Evolutionary conservation across 2,797 vertebrate genomes (phyloP), one percentile per base, ranked within the genome.

Genomic region (Carapus acus): DNA sequence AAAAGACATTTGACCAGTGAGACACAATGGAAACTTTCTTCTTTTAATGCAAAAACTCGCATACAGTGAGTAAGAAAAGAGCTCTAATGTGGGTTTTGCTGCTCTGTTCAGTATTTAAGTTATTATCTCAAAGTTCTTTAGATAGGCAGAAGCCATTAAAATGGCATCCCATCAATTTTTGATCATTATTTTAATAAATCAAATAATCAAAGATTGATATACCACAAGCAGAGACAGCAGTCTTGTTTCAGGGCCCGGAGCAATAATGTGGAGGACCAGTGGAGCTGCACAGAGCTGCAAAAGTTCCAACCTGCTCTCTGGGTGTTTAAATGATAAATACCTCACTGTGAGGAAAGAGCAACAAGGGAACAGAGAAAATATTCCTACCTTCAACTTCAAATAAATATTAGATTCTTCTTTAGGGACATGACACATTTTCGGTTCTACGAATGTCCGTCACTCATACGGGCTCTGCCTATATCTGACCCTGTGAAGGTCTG

Each of bases 281-380:
- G n/a, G n/a, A n/a, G n/a, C n/a, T n/a, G n/a, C n/a, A n/a, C n/a
- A n/a, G n/a, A n/a, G n/a, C n/a, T n/a, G n/a, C n/a, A n/a, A n/a
- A n/a, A n/a, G n/a, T n/a, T n/a, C n/a, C n/a, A n/a, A n/a, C n/a
- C n/a, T n/a, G n/a, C n/a, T n/a, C n/a, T 75, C 81, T 84, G 75
- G 34, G 33, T 73, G 68, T 82, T 69, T 76, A 80, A 71, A 82
- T 80, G 74, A 83, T 84, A 86, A 83, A 80, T 81, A 78, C 86
- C 87, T 89, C 87, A 89, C 76, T 89, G 83, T 89, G 87, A 89
- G 87, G 89, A 82, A 88, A 83, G 48, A 83, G 69, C 52, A 76
- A 73, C 78, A 87, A 84, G 82, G 76, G 37, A 78, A 57, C 58
- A 80, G 69, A 83, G 78, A 73, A 82, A 80, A 76, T 68, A 60